Evolutionary conservation across 2,113 vertebrate species (phyloP).

Genomic region (Oryctolagus cuniculus): mOryCun1.1 NC_091439.1:17242501-17243000

Average conservation of each 20-base stretch:
- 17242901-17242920: too few species aligned
- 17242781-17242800: background rate
- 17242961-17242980: too few species aligned
- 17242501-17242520: background rate
- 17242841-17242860: background rate
- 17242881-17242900: too few species aligned
- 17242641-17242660: conserved; percentile 99
- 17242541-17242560: background rate
- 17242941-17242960: too few species aligned
- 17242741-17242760: background rate
- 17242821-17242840: background rate
- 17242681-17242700: conserved; percentile 98
- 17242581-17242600: conserved; percentile 88
- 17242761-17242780: background rate
- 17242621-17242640: conserved; percentile 96
- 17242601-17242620: conserved; percentile 93
- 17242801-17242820: background rate
- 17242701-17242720: conserved; percentile 86
- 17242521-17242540: background rate
- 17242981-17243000: too few species aligned
- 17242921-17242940: too few species aligned
- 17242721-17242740: background rate
- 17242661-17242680: conserved; percentile 98
- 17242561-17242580: conserved; percentile 94
- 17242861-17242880: too few species aligned